These are phyloP conservation scores for Parascotia fuliginaria DNA, from an alignment of 2,888 invertebrate genomes.

Conservation along the genomic window DNA sequence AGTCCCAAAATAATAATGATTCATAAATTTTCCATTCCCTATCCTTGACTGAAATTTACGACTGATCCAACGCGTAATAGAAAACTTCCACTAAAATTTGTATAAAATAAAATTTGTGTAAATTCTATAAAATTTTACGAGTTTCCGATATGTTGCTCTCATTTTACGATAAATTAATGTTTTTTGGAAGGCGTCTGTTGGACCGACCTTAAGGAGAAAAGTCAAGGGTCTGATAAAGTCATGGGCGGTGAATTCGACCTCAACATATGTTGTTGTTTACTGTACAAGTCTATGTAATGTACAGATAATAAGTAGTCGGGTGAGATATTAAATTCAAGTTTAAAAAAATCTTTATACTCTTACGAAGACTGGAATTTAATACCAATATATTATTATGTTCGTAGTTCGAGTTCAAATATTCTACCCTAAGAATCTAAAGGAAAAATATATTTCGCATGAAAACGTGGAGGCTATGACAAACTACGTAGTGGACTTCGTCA, in stretches of 20 bases:
- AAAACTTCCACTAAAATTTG: neutral
- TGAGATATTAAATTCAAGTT: too few species aligned
- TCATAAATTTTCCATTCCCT: constrained; percentile 8
- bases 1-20: neutral
- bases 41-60: constrained; percentile 19
- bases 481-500: too few species aligned
- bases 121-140: constrained; percentile 34
- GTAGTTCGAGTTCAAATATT: too few species aligned
- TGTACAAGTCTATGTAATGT: too few species aligned
- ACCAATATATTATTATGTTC: too few species aligned
- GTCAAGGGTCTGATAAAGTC: constrained; percentile 38
- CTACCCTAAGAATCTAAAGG: too few species aligned
- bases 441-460: too few species aligned
- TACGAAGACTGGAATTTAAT: too few species aligned
- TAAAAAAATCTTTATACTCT: too few species aligned
- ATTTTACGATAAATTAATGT: constrained; percentile 23
- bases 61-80: constrained; percentile 9
- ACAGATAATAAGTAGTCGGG: too few species aligned
- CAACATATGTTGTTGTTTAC: constrained; percentile 1
- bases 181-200: constrained; percentile 5
- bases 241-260: constrained; percentile 20
- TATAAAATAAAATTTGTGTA: too few species aligned
- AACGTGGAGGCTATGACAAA: too few species aligned
- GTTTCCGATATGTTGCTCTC: constrained; percentile 16
- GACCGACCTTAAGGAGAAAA: constrained; percentile 25